Conservation (phyloP, 1,140 invertebrate genomes). For the Nilaparvata lugens region DNA sequence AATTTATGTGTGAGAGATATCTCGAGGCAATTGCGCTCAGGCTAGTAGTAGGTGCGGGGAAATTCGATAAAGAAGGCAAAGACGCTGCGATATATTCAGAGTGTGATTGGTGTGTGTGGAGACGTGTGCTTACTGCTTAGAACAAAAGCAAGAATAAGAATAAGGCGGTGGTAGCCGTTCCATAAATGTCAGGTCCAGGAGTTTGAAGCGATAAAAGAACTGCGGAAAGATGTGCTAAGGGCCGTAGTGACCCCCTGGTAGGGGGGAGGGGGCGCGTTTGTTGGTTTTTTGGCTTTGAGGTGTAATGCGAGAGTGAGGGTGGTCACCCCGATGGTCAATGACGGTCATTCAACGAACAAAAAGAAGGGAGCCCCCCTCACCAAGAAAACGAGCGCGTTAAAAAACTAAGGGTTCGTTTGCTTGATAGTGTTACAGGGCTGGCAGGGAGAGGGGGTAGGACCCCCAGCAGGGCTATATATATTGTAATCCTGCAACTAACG, state of each 20-base stretch:
- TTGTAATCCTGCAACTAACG: no score
- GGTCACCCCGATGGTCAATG: conserved; percentile 9
- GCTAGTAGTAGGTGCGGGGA: no score
- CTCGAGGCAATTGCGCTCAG: no score
- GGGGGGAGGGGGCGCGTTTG: conserved; percentile 8
- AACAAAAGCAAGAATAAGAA: no score
- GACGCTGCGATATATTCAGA: no score
- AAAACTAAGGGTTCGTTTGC: conserved; percentile 22
- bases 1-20: no score
- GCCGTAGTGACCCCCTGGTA: neutral
- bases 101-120: no score
- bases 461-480: neutral
- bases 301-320: conserved; percentile 10
- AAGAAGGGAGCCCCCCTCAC: no score
- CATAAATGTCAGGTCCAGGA: conserved; percentile 16
- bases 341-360: conserved; percentile 19
- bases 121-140: no score
- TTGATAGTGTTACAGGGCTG: conserved; percentile 19
- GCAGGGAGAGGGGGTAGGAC: neutral
- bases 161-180: neutral
- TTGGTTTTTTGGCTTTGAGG: conserved; percentile 21
- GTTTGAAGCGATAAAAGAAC: conserved; percentile 15
- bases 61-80: no score
- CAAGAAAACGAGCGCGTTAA: conserved; percentile 13
- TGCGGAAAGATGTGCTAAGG: conserved; percentile 2